These are phyloP conservation scores for Caenorhabditis auriculariae DNA, from an alignment of 2,888 invertebrate species.

Conservation along the genomic window DNA sequence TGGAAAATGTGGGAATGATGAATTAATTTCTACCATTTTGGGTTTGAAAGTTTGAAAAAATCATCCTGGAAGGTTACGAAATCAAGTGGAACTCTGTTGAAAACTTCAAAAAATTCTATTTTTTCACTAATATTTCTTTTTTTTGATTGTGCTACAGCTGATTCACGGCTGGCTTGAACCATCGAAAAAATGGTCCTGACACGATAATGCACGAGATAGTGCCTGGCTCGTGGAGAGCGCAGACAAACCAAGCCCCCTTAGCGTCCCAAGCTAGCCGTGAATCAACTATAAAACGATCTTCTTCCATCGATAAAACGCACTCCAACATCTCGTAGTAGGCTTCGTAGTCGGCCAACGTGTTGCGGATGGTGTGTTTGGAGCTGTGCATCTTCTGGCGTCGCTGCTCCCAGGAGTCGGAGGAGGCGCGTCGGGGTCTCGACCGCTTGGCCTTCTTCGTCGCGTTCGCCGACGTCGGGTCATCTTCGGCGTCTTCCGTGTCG, in stretches of 20 bases:
- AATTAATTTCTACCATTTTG: too few species aligned
- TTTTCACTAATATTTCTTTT: too few species aligned
- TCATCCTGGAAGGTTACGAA: too few species aligned
- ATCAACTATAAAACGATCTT: background rate
- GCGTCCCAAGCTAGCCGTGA: background rate
- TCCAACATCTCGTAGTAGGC: conserved; percentile 4
- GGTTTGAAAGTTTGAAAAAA: too few species aligned
- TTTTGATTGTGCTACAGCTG: too few species aligned
- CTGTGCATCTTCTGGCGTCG: conserved; percentile 8
- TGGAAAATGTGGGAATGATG: too few species aligned
- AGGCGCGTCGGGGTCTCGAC: background rate
- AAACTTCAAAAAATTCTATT: too few species aligned
- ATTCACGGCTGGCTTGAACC: too few species aligned
- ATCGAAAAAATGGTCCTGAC: too few species aligned
- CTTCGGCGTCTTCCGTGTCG: background rate
- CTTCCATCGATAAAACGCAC: background rate
- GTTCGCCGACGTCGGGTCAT: background rate
- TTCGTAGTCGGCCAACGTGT: conserved; percentile 5
- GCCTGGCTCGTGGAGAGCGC: too few species aligned
- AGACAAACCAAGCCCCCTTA: background rate
- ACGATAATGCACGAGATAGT: too few species aligned
- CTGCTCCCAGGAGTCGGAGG: conserved; percentile 6
- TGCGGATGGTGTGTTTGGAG: conserved; percentile 9
- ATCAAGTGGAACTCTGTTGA: too few species aligned
- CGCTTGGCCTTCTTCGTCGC: background rate